Percentiles rank a stretch among this genome's conserved stretches.
Evolutionary conservation across 2,797 vertebrate species (phyloP).

Genomic region (Alectoris magna): DNA sequence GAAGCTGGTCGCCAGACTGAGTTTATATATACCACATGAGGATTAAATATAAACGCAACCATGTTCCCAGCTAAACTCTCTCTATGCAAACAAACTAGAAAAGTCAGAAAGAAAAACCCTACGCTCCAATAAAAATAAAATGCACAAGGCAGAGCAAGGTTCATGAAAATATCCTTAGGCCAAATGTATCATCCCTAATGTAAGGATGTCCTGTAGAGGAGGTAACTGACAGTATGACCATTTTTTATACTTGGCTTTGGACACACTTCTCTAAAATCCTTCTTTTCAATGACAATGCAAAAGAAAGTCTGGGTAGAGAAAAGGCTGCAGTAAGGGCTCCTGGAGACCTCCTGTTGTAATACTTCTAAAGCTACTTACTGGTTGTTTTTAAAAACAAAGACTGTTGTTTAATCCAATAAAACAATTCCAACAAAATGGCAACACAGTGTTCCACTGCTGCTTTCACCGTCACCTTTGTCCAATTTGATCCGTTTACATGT

Average conservation of each 20-base stretch:
- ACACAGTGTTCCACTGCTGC: background rate
- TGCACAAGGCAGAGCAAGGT: rapidly evolving
- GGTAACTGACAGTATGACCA: background rate
- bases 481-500: slow-evolving; percentile 5
- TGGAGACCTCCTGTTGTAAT: background rate
- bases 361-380: background rate
- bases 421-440: background rate
- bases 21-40: background rate
- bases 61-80: background rate
- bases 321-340: background rate
- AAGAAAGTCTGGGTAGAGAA: background rate
- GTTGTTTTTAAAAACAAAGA: background rate
- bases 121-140: background rate
- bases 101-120: background rate
- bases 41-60: background rate
- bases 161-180: background rate
- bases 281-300: background rate
- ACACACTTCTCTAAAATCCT: background rate
- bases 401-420: slow-evolving; percentile 22
- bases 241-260: background rate
- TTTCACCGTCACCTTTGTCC: slow-evolving; percentile 34
- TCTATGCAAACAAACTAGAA: background rate
- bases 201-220: background rate
- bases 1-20: background rate
- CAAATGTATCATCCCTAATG: background rate